Conservation (phyloP, 1,140 invertebrate genomes). For the Drosophila sp. region DNA sequence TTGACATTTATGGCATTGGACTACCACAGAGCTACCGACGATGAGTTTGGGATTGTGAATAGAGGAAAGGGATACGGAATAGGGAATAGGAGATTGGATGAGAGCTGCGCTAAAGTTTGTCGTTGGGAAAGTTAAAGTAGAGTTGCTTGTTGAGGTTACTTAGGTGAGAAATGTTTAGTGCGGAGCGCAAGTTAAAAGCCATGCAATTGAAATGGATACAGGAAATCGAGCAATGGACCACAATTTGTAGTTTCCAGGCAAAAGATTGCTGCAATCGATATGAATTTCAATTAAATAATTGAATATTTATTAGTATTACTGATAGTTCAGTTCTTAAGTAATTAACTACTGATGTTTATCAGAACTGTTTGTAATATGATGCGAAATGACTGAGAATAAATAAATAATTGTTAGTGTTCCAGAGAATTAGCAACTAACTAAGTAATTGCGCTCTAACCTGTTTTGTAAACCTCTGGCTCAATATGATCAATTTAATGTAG, state of each 20-base stretch:
- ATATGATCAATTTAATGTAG: conserved; percentile 20
- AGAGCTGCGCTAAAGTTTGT: conserved; percentile 30
- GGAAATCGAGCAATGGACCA: conserved; percentile 8
- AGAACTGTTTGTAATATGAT: no score
- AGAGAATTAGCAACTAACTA: no score
- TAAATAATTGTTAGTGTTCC: no score
- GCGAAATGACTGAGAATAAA: no score
- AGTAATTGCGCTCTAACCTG: no score
- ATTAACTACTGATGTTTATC: no score
- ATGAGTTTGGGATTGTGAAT: conserved; percentile 10
- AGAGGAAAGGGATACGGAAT: not conserved
- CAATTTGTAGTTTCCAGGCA: not conserved
- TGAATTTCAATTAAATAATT: no score
- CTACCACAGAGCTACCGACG: conserved; percentile 8
- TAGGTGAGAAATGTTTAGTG: conserved; percentile 50
- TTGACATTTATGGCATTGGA: conserved; percentile 75
- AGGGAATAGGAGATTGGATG: conserved; percentile 11
- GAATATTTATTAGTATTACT: no score
- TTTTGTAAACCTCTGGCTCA: not conserved
- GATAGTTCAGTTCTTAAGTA: no score
- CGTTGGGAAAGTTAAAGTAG: conserved; percentile 45
- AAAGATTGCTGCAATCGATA: not conserved
- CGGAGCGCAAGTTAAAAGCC: conserved; percentile 53
- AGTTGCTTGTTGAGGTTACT: conserved; percentile 42
- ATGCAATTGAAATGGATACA: conserved; percentile 59